These are phyloP conservation scores for Naso thynnoides DNA, from an alignment of 2,797 vertebrate species.

Conservation along the genomic window DNA sequence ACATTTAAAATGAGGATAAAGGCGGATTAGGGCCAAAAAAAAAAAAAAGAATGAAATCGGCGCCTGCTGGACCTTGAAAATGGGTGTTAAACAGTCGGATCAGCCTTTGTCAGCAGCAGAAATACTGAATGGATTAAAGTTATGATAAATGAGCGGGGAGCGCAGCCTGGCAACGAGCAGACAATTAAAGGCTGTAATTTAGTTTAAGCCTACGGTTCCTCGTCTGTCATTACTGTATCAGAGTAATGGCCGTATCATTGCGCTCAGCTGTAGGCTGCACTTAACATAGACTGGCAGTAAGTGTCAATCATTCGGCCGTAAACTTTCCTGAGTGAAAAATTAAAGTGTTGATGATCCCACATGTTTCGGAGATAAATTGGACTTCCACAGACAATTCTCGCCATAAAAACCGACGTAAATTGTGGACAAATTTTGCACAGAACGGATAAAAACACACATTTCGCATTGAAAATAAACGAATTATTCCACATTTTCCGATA, in stretches of 20 bases:
- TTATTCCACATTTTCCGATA: no score
- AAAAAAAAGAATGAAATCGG: not conserved
- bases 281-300: not conserved
- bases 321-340: not conserved
- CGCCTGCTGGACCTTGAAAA: slow-evolving; percentile 22
- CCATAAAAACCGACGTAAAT: not conserved
- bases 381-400: not conserved
- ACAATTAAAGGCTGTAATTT: slow-evolving; percentile 53
- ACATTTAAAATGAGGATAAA: slow-evolving; percentile 65
- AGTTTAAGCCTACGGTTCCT: slow-evolving; percentile 9
- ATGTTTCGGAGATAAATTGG: no score
- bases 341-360: not conserved
- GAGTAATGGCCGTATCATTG: slow-evolving; percentile 26
- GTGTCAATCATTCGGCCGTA: not conserved
- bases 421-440: not conserved
- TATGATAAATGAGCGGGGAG: slow-evolving; percentile 32
- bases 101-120: slow-evolving; percentile 37
- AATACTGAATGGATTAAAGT: slow-evolving; percentile 28
- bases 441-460: not conserved
- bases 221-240: slow-evolving; percentile 36
- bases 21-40: slow-evolving; percentile 52
- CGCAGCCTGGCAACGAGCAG: slow-evolving; percentile 27
- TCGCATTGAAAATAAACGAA: not conserved
- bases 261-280: not conserved
- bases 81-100: slow-evolving; percentile 35